Base-by-base conservation (phyloP, 2,797 vertebrate species). In the Menidia menidia region DNA sequence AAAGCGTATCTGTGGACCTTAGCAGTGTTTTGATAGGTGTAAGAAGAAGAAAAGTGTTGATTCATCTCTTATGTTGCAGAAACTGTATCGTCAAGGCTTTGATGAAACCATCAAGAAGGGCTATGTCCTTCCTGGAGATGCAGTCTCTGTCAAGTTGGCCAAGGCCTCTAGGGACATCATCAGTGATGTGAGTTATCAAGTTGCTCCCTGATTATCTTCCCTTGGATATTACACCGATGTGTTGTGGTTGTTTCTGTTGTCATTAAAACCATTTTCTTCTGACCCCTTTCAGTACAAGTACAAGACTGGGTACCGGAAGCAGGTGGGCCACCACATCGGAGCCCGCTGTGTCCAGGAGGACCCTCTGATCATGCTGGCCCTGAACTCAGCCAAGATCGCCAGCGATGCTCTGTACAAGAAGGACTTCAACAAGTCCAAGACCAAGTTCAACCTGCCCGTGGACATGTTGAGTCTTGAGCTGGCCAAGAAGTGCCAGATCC, bases 401-500 rank as follows among this genome's bases (percentile, higher is more conserved):
- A 97, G 96, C 62, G 96, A 97, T 59, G 86, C 54, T 30, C 91
- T 97, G 69, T 97, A 97, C 85, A 96, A 96, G 89, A 97, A 97
- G 56, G 96, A 93, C 86, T 97, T 97, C 85, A 93, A 97, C 77
- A 94, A 96, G 64, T 86, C 91, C 67, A 97, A 96, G 92, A 97
- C 96, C 2, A 91, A 81, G 73, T 96, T 90, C 86, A 2, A 93
- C 56, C 93, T 95, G 0, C 96, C 96, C 0, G 95, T 92, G 19
- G 96, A 97, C 83, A 96, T 97, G 96, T 53, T 97, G 75, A 90
- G 64, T 0, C 15, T 97, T 0, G 93, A 96, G 4, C 25, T 95
- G 87, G 95, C 96, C 35, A 97, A 97, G 90, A 95, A 96, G 30
- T 94, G 92, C 69, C 96, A 98, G 93, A 88, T 75, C 0, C 74